phyloP scores from a whole-genome alignment of 1,140 invertebrate species.

The Chymomyza costata region DNA sequence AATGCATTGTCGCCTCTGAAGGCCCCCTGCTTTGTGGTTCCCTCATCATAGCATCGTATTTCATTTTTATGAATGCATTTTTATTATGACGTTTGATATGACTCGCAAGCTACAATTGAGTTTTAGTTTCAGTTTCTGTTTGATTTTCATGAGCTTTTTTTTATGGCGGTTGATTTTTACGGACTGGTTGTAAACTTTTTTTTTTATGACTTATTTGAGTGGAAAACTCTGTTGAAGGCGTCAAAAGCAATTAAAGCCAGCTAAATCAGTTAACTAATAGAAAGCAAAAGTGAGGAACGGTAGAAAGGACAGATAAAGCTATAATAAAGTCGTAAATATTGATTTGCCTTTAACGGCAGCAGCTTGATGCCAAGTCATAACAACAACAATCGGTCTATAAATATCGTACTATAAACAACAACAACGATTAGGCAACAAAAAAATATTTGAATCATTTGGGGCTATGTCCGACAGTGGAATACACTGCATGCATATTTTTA shows the following conservation, averaged over 20 bases:
- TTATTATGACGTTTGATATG: conserved; percentile 59
- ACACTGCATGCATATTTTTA: no score
- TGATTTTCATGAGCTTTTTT: conserved; percentile 48
- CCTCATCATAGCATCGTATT: conserved; percentile 43
- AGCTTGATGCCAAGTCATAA: conserved; percentile 19
- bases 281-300: no score
- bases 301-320: conserved; percentile 1
- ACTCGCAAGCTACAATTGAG: conserved; percentile 5
- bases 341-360: conserved; percentile 29
- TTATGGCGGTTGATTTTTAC: conserved; percentile 54
- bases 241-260: conserved; percentile 22
- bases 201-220: conserved; percentile 35
- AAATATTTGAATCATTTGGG: no score
- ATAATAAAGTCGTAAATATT: conserved; percentile 61
- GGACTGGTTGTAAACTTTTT: conserved; percentile 11
- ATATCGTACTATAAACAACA: conserved; percentile 24
- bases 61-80: conserved; percentile 72
- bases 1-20: conserved; percentile 13
- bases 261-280: conserved; percentile 14
- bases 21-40: conserved; percentile 1
- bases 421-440: not conserved
- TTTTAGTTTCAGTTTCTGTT: conserved; percentile 36
- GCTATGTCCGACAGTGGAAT: no score
- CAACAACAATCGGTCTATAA: conserved; percentile 25
- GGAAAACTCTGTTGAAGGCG: not conserved